Evolutionary conservation across 2,888 invertebrate genomes (phyloP).

Genomic region (Hypolimnas misippus): DNA sequence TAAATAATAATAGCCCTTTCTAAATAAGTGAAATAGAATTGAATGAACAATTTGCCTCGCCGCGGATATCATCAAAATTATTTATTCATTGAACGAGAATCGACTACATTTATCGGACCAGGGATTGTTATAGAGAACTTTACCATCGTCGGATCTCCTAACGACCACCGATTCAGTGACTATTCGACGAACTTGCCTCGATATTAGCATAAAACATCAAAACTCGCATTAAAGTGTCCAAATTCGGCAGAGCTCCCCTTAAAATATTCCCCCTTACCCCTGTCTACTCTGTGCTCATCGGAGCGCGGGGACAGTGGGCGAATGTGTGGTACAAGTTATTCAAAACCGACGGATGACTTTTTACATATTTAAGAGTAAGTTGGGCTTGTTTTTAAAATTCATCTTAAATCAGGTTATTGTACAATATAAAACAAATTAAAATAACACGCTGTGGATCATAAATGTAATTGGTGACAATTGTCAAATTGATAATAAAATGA

Average conservation of each 20-base stretch:
- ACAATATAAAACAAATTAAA: neutral
- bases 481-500: no score
- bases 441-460: neutral
- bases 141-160: slow-evolving; percentile 30
- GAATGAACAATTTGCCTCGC: slow-evolving; percentile 3
- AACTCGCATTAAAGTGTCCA: slow-evolving; percentile 82
- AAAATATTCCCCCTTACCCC: slow-evolving; percentile 61
- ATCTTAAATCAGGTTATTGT: neutral
- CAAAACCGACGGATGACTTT: neutral
- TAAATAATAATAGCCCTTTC: neutral
- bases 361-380: neutral
- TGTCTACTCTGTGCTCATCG: slow-evolving; percentile 59
- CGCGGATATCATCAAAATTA: slow-evolving; percentile 25
- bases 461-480: no score
- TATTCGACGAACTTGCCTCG: slow-evolving; percentile 66
- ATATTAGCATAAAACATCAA: slow-evolving; percentile 83
- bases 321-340: slow-evolving; percentile 48
- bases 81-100: slow-evolving; percentile 39
- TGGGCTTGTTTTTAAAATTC: neutral
- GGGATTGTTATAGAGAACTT: slow-evolving; percentile 19
- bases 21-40: slow-evolving; percentile 6
- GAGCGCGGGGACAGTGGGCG: slow-evolving; percentile 54
- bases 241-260: slow-evolving; percentile 66
- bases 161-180: slow-evolving; percentile 60
- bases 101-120: slow-evolving; percentile 34